Evolutionary conservation across 2,113 vertebrate species (phyloP), one percentile per base, ranked within the genome.

Genomic region (Pomatorhinus ruficollis): DNA sequence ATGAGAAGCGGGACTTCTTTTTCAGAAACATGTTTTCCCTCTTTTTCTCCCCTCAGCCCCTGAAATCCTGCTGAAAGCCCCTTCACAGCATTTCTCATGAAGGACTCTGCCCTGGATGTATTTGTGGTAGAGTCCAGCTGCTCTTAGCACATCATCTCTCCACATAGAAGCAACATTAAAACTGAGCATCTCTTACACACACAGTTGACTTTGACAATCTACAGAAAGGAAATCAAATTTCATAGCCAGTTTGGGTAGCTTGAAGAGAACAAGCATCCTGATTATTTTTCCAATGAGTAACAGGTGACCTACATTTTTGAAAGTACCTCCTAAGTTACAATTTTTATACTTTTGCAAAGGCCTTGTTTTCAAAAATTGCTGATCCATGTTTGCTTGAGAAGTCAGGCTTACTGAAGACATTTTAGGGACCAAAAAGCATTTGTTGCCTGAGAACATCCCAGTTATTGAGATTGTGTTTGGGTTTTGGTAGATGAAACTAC

Each of bases 301-400:
- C 68, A 90, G 71, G 87, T 94, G 70, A 66, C 61, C 50, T 76
- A 35, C 15, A 33, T 75, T 95, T 92, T 79, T 59, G 39, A 87
- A 93, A 53, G 49, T 83, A 45, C 50, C 37, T 75, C 35, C 28
- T 64, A 45, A 44, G 15, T 33, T 79, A 71, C 13, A 30, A 3
- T 49, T 68, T 71, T 30, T 54, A 40, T 61, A 17, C 15, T 53
- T 89, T 54, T n/a, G 33, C 14, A 44, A 87, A 57, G 23, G 65
- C 42, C 30, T 75, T 1, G 0, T 69, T 81, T 95, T 79, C 20
- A 37, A 69, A 78, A 89, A 24, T 42, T 82, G 91, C 80, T 93
- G 76, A 84, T 70, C 64, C 39, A 17, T 17, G 11, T 44, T 70
- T 64, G 12, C 57, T 82, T 0, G 0, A 77, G 52, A 60, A 83